phyloP scores from a whole-genome alignment of 2,797 vertebrate genomes.

The Hippoglossus hippoglossus region DNA sequence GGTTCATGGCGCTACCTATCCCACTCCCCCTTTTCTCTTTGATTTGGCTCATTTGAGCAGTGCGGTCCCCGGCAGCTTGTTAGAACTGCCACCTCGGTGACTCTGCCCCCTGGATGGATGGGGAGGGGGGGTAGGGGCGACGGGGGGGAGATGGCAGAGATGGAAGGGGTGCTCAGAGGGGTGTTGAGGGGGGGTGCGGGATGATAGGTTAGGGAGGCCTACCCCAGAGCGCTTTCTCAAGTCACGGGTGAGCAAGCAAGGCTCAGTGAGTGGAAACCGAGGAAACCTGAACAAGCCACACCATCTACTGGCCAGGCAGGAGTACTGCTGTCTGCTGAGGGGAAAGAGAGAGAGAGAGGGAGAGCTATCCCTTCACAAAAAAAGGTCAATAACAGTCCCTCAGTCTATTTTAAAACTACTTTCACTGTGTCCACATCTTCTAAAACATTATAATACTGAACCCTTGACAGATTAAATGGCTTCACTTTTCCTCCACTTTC shows the following conservation, averaged over 20 bases:
- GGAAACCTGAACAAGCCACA: conserved; percentile 78
- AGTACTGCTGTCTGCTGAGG: conserved; percentile 64
- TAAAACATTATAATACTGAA: conserved; percentile 20
- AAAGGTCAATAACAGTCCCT: conserved; percentile 45
- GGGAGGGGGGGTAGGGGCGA: conserved; percentile 35
- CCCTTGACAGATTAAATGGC: conserved; percentile 18
- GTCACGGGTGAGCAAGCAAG: conserved; percentile 82
- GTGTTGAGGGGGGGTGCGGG: conserved; percentile 57
- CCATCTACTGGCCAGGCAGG: conserved; percentile 82
- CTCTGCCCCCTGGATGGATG: conserved; percentile 84
- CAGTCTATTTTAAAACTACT: conserved; percentile 29
- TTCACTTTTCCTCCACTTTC: not conserved
- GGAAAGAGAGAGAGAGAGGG: conserved; percentile 5
- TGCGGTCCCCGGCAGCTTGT: conserved; percentile 86
- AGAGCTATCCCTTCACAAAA: conserved; percentile 16
- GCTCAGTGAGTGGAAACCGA: conserved; percentile 57
- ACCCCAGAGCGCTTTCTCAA: conserved; percentile 79
- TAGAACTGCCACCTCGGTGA: conserved; percentile 88
- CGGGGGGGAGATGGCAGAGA: conserved; percentile 67
- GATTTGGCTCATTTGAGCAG: conserved; percentile 89
- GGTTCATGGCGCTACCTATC: conserved; percentile 83
- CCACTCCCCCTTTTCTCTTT: conserved; percentile 84
- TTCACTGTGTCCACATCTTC: conserved; percentile 17
- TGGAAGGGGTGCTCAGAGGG: conserved; percentile 77
- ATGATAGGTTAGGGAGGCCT: conserved; percentile 81